phyloP scores from a whole-genome alignment of 2,113 vertebrate genomes.

The Seriola rivoliana region DNA sequence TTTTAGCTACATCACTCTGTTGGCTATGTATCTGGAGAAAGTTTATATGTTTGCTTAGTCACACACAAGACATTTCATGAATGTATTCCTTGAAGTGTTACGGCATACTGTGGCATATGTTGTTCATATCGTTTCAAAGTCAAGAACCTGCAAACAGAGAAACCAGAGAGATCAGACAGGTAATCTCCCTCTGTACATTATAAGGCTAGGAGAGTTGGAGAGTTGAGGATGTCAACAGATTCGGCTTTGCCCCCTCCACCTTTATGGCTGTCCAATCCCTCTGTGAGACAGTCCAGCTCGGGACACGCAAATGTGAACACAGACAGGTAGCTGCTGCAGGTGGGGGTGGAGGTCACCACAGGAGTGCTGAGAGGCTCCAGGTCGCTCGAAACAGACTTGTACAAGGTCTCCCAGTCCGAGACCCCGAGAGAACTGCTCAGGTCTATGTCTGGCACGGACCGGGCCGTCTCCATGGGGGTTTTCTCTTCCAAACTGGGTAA shows the following conservation, averaged over 20 bases:
- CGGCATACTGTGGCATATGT: conserved; percentile 62
- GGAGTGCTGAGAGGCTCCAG: conserved; percentile 97
- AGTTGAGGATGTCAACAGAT: conserved; percentile 96
- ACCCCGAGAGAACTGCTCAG: conserved; percentile 92
- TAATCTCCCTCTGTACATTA: conserved; percentile 77
- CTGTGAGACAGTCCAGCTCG: conserved; percentile 92
- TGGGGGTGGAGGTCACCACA: conserved; percentile 94
- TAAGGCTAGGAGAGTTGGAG: conserved; percentile 96
- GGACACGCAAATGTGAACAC: conserved; percentile 97
- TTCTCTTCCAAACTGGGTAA: conserved; percentile 86
- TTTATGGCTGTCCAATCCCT: conserved; percentile 89
- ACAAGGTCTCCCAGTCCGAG: conserved; percentile 97
- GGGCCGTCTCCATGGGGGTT: conserved; percentile 88
- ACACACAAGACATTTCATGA: conserved; percentile 72
- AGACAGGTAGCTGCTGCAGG: conserved; percentile 93
- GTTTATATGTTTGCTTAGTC: conserved; percentile 69
- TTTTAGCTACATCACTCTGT: conserved; percentile 91
- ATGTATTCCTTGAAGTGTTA: conserved; percentile 67
- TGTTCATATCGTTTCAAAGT: conserved; percentile 63
- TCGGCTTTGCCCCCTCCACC: conserved; percentile 92
- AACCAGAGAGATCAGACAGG: conserved; percentile 56
- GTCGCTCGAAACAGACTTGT: conserved; percentile 88
- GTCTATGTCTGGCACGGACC: conserved; percentile 96
- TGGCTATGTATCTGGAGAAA: conserved; percentile 86
- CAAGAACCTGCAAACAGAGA: conserved; percentile 65